A percentile compares a stretch with the other conserved stretches of the same genome.
These are phyloP conservation scores for Falco naumanni DNA, from an alignment of 2,797 vertebrate species.

Conservation along the genomic window DNA sequence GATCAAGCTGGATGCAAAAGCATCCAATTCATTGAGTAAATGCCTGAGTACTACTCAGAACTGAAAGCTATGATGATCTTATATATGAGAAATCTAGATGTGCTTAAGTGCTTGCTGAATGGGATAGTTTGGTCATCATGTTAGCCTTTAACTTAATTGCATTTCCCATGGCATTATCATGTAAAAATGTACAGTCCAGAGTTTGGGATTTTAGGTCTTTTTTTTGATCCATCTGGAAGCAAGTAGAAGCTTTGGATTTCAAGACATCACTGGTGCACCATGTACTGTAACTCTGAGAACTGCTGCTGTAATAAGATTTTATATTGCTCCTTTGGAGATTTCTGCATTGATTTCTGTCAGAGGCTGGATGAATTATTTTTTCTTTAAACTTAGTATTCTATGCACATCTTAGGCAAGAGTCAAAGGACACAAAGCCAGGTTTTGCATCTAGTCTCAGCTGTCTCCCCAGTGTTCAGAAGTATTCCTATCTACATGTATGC, in stretches of 20 bases:
- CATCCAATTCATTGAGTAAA: background rate
- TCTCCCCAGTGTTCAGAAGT: background rate
- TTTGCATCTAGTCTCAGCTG: background rate
- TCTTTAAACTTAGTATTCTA: background rate
- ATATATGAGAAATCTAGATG: background rate
- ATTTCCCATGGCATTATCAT: background rate
- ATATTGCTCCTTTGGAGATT: slow-evolving; percentile 27
- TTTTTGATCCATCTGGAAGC: background rate
- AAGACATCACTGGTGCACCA: background rate
- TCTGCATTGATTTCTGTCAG: slow-evolving; percentile 24
- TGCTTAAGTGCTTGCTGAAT: background rate
- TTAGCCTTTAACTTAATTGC: background rate
- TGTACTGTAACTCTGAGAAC: background rate
- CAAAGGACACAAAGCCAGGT: background rate
- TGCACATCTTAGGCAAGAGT: background rate
- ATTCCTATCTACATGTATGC: background rate
- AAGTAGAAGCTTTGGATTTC: background rate
- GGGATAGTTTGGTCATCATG: background rate
- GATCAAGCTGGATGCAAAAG: background rate
- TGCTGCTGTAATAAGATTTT: slow-evolving; percentile 15
- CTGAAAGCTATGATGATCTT: background rate
- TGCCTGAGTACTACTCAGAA: background rate
- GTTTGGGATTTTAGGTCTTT: background rate
- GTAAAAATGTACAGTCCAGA: background rate
- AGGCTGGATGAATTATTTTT: background rate